These are phyloP conservation scores for Patella vulgata DNA, from an alignment of 1,140 invertebrate genomes.

Conservation along the genomic window DNA sequence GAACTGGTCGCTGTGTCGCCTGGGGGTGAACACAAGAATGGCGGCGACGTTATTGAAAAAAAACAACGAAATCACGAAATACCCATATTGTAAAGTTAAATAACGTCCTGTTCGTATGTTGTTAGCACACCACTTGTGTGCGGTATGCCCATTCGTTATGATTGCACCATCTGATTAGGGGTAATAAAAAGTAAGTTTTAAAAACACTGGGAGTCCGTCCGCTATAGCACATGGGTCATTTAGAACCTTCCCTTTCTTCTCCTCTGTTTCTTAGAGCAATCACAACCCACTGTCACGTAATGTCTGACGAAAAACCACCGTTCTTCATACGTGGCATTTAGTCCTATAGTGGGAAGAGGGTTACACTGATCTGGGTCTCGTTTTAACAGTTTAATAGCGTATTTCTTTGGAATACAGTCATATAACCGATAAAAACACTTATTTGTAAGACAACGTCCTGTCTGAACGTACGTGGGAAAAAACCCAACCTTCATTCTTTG, in stretches of 20 bases:
- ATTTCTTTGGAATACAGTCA: constrained; percentile 46
- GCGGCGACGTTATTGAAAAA: too few species aligned
- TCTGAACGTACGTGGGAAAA: constrained; percentile 42
- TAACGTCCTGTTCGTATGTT: too few species aligned
- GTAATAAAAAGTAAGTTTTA: too few species aligned
- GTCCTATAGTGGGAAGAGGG: constrained; percentile 39
- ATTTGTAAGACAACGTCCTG: constrained; percentile 42
- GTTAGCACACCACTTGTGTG: too few species aligned
- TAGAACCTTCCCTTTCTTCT: neutral
- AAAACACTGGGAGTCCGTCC: too few species aligned
- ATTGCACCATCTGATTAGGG: too few species aligned
- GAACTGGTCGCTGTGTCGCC: too few species aligned
- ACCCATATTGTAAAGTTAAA: too few species aligned
- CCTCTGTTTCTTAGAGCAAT: constrained; percentile 29
- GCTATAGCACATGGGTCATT: too few species aligned
- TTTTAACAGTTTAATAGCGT: constrained; percentile 45
- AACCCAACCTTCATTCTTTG: constrained; percentile 33
- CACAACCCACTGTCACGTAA: constrained; percentile 47
- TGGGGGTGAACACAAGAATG: too few species aligned
- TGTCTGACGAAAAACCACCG: constrained; percentile 39
- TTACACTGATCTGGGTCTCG: constrained; percentile 51
- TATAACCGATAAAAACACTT: constrained; percentile 53
- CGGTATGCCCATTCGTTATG: too few species aligned
- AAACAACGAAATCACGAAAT: too few species aligned
- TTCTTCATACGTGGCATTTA: constrained; percentile 50